Conservation (phyloP, 2,113 vertebrate species). For the Alaudala cheleensis region DNA sequence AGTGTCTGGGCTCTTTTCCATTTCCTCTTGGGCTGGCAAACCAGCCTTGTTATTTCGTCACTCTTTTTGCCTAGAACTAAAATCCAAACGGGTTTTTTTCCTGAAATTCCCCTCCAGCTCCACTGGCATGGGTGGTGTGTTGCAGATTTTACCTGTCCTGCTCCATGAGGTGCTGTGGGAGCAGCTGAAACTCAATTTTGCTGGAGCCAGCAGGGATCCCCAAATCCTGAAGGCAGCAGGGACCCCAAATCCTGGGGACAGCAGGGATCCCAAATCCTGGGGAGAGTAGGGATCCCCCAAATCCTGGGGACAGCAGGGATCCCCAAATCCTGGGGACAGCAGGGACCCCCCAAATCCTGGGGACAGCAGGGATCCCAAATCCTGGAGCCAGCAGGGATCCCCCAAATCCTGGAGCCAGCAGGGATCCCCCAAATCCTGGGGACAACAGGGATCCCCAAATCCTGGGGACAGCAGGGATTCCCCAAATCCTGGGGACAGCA, state of each 20-base stretch:
- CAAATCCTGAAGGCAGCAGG: too few species aligned
- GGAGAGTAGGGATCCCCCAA: too few species aligned
- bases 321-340: too few species aligned
- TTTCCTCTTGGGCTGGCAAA: background rate
- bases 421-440: too few species aligned
- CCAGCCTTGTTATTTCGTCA: background rate
- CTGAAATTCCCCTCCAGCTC: background rate
- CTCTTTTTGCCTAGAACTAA: background rate
- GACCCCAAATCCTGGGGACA: too few species aligned
- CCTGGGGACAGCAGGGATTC: background rate
- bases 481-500: too few species aligned
- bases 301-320: too few species aligned
- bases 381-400: background rate
- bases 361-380: background rate
- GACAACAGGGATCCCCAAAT: too few species aligned
- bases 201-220: too few species aligned
- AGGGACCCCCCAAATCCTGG: background rate
- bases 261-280: background rate
- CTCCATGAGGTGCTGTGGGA: accelerated
- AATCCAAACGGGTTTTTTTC: background rate
- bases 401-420: too few species aligned
- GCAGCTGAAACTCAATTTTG: background rate
- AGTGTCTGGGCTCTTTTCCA: background rate
- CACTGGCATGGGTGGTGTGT: accelerated
- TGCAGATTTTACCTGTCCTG: background rate